Base-by-base conservation (phyloP, 2,113 vertebrate species). In the Phyllostomus hastatus region DNA sequence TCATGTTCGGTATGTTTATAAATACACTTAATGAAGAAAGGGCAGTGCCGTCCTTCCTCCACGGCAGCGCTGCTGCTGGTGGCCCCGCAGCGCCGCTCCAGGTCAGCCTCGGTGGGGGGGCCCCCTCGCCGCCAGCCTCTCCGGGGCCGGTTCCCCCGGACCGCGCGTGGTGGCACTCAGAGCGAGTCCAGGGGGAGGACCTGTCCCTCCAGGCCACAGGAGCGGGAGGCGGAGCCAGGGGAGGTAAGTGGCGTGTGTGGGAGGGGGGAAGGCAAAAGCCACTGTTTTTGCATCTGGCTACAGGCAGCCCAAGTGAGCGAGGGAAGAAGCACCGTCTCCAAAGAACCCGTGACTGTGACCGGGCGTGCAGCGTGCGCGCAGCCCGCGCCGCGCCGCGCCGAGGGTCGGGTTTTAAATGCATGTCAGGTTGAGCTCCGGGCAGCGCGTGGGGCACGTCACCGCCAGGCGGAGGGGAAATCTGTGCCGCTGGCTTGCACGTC, bases 21-120 rank as follows among this genome's bases (percentile, higher is more conserved):
- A 98, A 98, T 97, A 97, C 4, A 28, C 97, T 96, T 93, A 81
- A 97, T 98, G 98, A 98, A 96, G 97, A 97, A 97, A 98, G 98
- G 97, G 94, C 88, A 93, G 95, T n/a, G 94, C 94, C 91, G 79
- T 80, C 94, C 93, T 95, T 96, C 96, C 91, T 72, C 88, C 41
- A 14, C n/a, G 5, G 14, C 64, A 0, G 3, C 15, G 48, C 12
- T 31, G 72, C 94, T 87, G 95, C 93, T 96, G 94, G 10, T 1
- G 92, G 94, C 96, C 96, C n/a, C 88, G 72, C 31, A 84, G 95
- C n/a, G 73, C 0, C 0, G 35, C 67, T 54, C 8, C 1, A 35
- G 81, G 35, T 89, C 61, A 38, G 28, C 80, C 85, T n/a, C 54
- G 10, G 46, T 33, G 4, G 12, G 10, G 46, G 35, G 4, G 12